Conservation (phyloP, 2,113 vertebrate genomes). For the Clarias gariepinus region DNA sequence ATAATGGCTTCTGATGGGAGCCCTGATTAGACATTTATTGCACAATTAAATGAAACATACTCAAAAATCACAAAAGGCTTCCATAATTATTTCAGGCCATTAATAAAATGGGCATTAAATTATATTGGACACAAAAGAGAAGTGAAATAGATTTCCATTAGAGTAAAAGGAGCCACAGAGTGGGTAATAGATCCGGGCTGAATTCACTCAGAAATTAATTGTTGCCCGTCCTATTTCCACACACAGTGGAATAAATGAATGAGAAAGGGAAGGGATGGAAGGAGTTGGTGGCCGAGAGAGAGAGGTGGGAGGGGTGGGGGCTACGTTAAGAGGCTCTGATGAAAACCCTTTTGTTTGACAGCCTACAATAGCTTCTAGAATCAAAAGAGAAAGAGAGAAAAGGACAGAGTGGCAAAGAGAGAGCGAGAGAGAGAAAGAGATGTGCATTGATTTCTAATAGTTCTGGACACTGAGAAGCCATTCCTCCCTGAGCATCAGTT, state of each 20-base stretch:
- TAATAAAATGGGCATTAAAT: slow-evolving; percentile 99
- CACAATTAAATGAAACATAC: slow-evolving; percentile 99
- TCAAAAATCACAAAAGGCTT: slow-evolving; percentile 99
- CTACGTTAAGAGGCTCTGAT: slow-evolving; percentile 92
- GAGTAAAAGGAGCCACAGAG: slow-evolving; percentile 98
- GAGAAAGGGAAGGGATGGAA: slow-evolving; percentile 85
- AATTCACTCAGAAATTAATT: slow-evolving; percentile 99
- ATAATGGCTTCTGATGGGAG: slow-evolving; percentile 99
- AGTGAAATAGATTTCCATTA: slow-evolving; percentile 99
- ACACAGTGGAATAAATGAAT: slow-evolving; percentile 97
- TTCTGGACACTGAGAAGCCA: slow-evolving; percentile 28
- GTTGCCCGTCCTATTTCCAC: slow-evolving; percentile 98
- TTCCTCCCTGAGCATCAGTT: slow-evolving; percentile 1
- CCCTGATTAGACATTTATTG: slow-evolving; percentile 99
- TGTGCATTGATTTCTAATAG: slow-evolving; percentile 54
- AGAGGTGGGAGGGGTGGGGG: slow-evolving; percentile 48
- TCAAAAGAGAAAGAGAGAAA: slow-evolving; percentile 44
- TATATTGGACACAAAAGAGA: slow-evolving; percentile 99
- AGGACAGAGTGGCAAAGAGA: not conserved
- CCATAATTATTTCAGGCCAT: slow-evolving; percentile 99
- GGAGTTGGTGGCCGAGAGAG: slow-evolving; percentile 78
- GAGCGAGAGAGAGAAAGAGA: slow-evolving; percentile 13
- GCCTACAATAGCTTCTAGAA: slow-evolving; percentile 73
- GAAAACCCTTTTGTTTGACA: slow-evolving; percentile 97
- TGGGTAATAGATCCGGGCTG: slow-evolving; percentile 99